These are phyloP conservation scores for Actenoides lindsayi DNA, from an alignment of 2,113 vertebrate genomes.

Conservation along the genomic window DNA sequence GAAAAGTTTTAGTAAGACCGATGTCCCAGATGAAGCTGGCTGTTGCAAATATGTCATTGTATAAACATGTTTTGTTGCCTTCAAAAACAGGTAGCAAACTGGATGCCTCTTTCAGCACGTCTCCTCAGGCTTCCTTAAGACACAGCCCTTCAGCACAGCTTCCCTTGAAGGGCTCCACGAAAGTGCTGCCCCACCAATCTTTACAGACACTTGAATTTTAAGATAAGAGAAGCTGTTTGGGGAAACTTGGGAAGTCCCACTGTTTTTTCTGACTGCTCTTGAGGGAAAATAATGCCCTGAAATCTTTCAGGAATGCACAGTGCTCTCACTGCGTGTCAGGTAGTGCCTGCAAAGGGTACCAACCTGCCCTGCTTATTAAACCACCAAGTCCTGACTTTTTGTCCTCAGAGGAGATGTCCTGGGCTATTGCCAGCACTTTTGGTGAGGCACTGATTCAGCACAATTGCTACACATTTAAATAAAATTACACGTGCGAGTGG, in stretches of 20 bases:
- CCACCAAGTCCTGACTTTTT: neutral
- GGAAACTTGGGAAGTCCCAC: neutral
- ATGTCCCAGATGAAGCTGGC: neutral
- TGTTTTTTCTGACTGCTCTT: neutral
- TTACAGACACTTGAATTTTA: neutral
- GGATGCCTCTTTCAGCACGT: neutral
- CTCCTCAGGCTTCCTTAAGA: neutral
- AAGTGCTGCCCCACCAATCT: neutral
- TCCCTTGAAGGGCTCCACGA: neutral
- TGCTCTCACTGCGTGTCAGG: fast-evolving
- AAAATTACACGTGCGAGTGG: neutral
- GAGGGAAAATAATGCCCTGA: neutral
- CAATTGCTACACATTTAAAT: neutral
- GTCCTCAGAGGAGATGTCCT: neutral
- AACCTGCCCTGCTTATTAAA: neutral
- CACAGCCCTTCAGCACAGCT: neutral
- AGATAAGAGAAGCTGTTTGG: neutral
- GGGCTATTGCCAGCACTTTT: neutral
- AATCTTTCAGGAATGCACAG: neutral
- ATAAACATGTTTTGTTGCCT: slow-evolving; percentile 13
- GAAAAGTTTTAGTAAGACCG: neutral
- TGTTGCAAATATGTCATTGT: slow-evolving; percentile 9
- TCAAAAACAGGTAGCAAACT: slow-evolving; percentile 22
- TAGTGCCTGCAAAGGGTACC: neutral
- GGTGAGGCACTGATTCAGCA: neutral